Conservation (phyloP, 1,140 invertebrate genomes). For the Drosophila orena region DNA sequence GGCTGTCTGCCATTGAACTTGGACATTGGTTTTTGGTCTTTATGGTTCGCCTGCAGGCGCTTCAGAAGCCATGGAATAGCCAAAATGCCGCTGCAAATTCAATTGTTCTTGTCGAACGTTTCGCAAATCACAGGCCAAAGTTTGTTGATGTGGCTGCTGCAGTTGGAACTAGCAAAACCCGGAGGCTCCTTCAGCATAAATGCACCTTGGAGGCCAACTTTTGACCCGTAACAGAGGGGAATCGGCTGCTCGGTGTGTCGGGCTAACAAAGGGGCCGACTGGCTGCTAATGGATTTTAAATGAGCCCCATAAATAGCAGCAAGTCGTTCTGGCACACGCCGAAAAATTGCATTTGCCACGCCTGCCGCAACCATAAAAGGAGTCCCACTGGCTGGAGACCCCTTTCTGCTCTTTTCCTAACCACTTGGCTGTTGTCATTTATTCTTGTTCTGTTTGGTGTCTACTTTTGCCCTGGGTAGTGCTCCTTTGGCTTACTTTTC, state of each 20-base stretch:
- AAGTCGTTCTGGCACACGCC: constrained; percentile 30
- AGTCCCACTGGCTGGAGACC: constrained; percentile 30
- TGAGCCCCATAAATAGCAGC: constrained; percentile 83
- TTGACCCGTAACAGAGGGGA: constrained; percentile 39
- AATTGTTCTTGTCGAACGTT: constrained; percentile 75
- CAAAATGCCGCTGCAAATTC: constrained; percentile 59
- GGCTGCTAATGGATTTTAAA: constrained; percentile 84
- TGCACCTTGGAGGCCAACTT: constrained; percentile 75
- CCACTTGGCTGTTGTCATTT: constrained; percentile 70
- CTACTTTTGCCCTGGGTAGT: constrained; percentile 40
- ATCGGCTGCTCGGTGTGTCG: constrained; percentile 1
- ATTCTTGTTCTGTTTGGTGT: constrained; percentile 66
- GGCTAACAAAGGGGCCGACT: constrained; percentile 43
- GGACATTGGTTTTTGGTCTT: constrained; percentile 5
- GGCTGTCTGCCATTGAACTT: constrained; percentile 13
- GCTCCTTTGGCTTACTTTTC: constrained; percentile 17
- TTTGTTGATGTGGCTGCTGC: constrained; percentile 36
- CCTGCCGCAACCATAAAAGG: constrained; percentile 45
- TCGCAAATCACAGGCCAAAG: constrained; percentile 36
- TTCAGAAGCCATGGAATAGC: constrained; percentile 33
- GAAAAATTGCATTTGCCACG: constrained; percentile 53
- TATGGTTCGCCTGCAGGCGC: constrained; percentile 26
- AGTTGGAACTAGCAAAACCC: constrained; percentile 13
- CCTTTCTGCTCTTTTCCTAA: constrained; percentile 10
- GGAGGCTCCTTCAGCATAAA: constrained; percentile 32